Base-by-base conservation (phyloP, 1,140 invertebrate species). In the Aphidius ervi region DNA sequence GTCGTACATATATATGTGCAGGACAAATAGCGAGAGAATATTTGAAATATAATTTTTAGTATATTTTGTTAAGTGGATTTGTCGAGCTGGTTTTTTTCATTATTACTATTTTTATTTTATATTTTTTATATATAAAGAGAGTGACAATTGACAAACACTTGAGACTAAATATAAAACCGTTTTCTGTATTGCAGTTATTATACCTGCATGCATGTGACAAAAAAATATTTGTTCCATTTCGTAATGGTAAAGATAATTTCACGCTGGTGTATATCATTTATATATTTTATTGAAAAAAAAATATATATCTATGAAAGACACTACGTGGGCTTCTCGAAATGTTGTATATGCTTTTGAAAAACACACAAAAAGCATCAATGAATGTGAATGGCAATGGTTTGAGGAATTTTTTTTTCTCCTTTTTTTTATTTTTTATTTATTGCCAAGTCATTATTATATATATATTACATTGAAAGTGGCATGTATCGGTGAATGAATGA, bases 1-100 rank as follows among this genome's bases (percentile, higher is more conserved):
- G 56, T 65, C 50, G 48, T 66, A n/a, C n/a, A 16, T 16, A 16
- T 16, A 16, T 16, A 16, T 16, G 16, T 16, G 16, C 16, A 16
- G 16, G 16, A 16, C 16, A 16, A 16, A 16, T 16, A 16, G 16
- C 16, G 16, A 16, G 66, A 63, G 68, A 69, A 71, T 69, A 67
- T 20, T 9, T n/a, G 66, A 70, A 73, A 71, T 40, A 40, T 40
- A 40, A 54, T 41, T 41, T 54, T 37, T 54, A 40, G 40, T 54
- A 54, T 54, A 54, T 41, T 31, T 58, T 31, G 31, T 41, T 16
- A 58, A 23, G 46, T 46, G 46, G 9, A 47, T 57, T 50, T 47
- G 46, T 49, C 37, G 48, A 41, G 40, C 57, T 50, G 57, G 57
- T 59, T 59, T 39, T 54, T 31, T 7, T 39, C 9, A n/a, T 50